These are phyloP conservation scores for Scylla paramamosain DNA, from an alignment of 1,140 invertebrate species.

Conservation along the genomic window DNA sequence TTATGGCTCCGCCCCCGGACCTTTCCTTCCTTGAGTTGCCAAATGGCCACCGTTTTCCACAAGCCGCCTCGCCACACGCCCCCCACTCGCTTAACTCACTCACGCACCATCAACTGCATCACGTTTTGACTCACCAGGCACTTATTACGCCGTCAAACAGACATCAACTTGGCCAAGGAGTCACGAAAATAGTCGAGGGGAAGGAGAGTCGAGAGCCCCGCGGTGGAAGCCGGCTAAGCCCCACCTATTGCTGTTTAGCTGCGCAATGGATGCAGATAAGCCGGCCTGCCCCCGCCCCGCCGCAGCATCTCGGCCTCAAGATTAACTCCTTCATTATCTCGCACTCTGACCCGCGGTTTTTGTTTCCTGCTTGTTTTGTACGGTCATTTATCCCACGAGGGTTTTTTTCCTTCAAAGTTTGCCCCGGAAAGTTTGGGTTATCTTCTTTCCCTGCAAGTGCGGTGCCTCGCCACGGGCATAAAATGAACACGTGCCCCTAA, in stretches of 20 bases:
- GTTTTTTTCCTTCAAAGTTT: conserved; percentile 33
- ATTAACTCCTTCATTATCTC: conserved; percentile 62
- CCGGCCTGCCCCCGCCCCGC: conserved; percentile 15
- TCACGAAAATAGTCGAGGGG: not conserved
- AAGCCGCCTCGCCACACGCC: not conserved
- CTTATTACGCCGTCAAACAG: not conserved
- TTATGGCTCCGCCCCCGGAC: conserved; percentile 36
- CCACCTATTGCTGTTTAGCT: conserved; percentile 16
- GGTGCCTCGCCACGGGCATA: not conserved
- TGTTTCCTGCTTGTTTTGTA: conserved; percentile 56
- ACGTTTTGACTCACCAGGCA: not conserved
- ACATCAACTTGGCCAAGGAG: not conserved
- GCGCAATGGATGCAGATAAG: conserved; percentile 55
- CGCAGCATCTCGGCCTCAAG: conserved; percentile 29
- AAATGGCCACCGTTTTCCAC: not conserved
- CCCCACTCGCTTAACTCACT: not conserved
- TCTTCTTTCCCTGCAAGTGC: not conserved
- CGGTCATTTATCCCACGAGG: conserved; percentile 46
- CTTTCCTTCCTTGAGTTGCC: conserved; percentile 19
- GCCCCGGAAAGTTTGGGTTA: conserved; percentile 6
- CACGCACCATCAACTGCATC: not conserved
- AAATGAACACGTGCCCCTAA: not conserved
- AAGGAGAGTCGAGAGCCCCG: not conserved
- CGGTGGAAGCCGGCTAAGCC: not conserved
- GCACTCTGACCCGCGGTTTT: conserved; percentile 54